Base-by-base conservation (phyloP, 2,888 invertebrate genomes). In the Ectemnius lituratus region DNA sequence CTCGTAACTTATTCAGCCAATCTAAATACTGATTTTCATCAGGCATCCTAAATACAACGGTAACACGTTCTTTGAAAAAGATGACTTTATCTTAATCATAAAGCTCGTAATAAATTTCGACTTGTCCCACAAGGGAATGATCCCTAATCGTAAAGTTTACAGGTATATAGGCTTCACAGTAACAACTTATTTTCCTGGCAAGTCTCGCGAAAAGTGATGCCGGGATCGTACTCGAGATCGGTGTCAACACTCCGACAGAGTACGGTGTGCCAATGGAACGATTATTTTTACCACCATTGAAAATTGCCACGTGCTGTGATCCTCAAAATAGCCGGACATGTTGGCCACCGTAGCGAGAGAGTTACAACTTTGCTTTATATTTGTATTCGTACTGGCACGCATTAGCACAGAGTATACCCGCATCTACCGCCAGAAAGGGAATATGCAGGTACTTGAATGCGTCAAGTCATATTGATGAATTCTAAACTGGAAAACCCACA, bases 271-370 rank as follows among this genome's bases (percentile, higher is more conserved):
- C 62, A 49, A 27, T 49, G 52, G 14, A 27, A 11, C 14, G 49
- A 52, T 62, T 67, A 49, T 67, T 60, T 67, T 67, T 62, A 62
- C 23, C 62, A 4, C 23, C 52, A 47, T 14, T 13, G 62, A 62
- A 52, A 62, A 62, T 47, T 23, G 49, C 62, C 52, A 62, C 62
- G 62, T 62, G 62, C n/a, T n/a, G 16, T 11, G 27, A 23, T 52
- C 37, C 37, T 37, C 37, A 11, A 52, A 52, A 14, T 16, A 52
- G 52, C 16, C 52, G 52, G n/a, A 14, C 52, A 14, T 13, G 52
- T 14, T 14, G 52, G 8, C 8, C 37, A 11, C 37, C 8, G 37
- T 11, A 37, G 37, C 8, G 37, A 37, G 37, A 37, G 37, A 37
- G 37, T 37, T 52, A 52, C 52, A 52, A 52, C 52, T 52, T 52